Base-by-base conservation (phyloP, 2,888 invertebrate genomes). In the Lysandra bellargus region DNA sequence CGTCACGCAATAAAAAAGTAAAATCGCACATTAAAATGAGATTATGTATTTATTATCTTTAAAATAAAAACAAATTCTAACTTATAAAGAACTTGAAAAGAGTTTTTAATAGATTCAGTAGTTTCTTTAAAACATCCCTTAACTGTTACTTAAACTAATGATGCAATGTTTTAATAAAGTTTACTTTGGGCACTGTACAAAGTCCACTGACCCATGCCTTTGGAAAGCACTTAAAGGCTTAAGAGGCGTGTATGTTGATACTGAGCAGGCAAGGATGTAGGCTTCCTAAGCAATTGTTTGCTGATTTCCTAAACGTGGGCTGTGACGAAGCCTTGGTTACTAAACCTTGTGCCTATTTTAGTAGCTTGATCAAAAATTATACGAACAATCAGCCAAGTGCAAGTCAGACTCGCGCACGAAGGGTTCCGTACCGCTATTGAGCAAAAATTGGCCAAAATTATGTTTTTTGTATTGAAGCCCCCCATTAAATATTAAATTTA, bases 201-300 rank as follows among this genome's bases (percentile, higher is more conserved):
- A 69, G 33, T 33, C 14, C 33, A 69, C 17, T 69, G 69, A 69
- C 69, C 69, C 69, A 33, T 33, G 33, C 14, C 17, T 69, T 69
- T 33, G 69, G 14, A 69, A 37, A 69, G 69, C 69, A 69, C 69
- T 69, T 69, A 69, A 69, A 37, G 33, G 33, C 69, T 69, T 69
- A 37, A 37, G 14, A 69, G 33, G 69, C 69, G 12, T 69, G 69
- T 69, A 37, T 69, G 69, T 69, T 69, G 69, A 69, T 69, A 37
- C 69, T 69, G 14, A 23, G 69, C 33, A 69, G 37, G 14, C 69
- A 69, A 69, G 44, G 12, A 69, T 69, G 69, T 14, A 69, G 30
- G 69, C 69, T 33, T 69, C 14, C 69, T 69, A 37, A 37, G 69
- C 64, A 69, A 69, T 33, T 69, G 64, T 69, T 69, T 69, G 69